phyloP scores from a whole-genome alignment of 2,113 vertebrate species.

The Haemorhous mexicanus region DNA sequence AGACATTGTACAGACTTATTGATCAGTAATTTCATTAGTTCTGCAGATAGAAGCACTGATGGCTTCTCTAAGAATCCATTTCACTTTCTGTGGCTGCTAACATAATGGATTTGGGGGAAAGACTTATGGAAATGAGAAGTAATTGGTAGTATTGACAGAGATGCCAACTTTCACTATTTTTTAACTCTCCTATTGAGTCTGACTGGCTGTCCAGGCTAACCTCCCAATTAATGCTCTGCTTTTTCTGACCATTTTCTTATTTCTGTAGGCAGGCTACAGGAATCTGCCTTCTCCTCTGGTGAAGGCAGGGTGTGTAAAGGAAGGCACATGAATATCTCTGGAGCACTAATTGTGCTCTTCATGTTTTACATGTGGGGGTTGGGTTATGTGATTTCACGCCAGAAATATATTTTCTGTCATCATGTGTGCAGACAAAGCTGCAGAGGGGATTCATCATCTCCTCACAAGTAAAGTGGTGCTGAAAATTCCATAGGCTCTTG shows the following conservation, averaged over 20 bases:
- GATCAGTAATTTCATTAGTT: background rate
- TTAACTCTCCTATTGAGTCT: background rate
- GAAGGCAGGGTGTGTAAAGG: background rate
- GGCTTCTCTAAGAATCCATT: background rate
- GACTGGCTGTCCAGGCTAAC: background rate
- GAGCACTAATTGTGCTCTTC: background rate
- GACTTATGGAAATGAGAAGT: slow-evolving; percentile 9
- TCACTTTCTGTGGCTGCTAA: background rate
- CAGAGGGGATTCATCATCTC: background rate
- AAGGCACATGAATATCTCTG: background rate
- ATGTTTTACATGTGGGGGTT: background rate
- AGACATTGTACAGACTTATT: background rate
- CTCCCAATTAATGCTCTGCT: background rate
- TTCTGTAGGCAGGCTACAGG: background rate
- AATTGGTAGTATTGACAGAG: slow-evolving; percentile 3
- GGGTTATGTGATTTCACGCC: background rate
- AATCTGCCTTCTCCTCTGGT: background rate
- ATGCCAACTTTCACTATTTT: background rate
- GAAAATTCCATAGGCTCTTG: background rate
- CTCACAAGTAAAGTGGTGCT: background rate
- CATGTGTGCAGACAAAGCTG: background rate
- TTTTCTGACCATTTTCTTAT: background rate
- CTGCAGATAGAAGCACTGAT: background rate
- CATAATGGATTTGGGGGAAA: background rate
- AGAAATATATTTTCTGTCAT: background rate